Evolutionary conservation across 1,140 invertebrate species (phyloP), one percentile per base, ranked within the genome.

Genomic region (Zaprionus ghesquierei): DNA sequence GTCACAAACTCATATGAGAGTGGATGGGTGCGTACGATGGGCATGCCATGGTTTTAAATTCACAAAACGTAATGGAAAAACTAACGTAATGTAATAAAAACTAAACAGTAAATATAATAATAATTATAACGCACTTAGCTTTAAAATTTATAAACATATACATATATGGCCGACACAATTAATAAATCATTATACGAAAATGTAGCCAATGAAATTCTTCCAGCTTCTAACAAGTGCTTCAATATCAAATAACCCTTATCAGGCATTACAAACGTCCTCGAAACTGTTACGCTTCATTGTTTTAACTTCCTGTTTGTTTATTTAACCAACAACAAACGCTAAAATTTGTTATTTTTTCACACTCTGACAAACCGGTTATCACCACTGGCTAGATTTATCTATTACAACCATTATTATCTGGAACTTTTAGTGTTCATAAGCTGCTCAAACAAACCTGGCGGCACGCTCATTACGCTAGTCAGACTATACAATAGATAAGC

Each of bases 1-100:
- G 71, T 69, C 70, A 73, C 51, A 69, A 38, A 20, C 0, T 22
- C 25, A 22, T 46, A 31, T 54, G 18, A 18, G n/a, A 15, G n/a
- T 41, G 35, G 35, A 0, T 3, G 35, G 35, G 2, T 3, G 35
- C n/a, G 35, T 15, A 41, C 31, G 12, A 33, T 41, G n/a, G n/a
- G n/a, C 5, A 8, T 41, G 8, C n/a, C 2, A 41, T 2, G 2
- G 6, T 41, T 41, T 3, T 41, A n/a, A 41, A 41, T 41, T 8
- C 5, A 8, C 13, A 41, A 41, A n/a, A n/a, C n/a, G n/a, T n/a
- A n/a, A n/a, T n/a, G n/a, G n/a, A n/a, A n/a, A n/a, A n/a, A n/a
- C n/a, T n/a, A n/a, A n/a, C n/a, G n/a, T 13, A 31, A 31, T 31
- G 10, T 10, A 31, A 25, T 5, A 25, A 31, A 31, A 31, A 6